Base-by-base conservation (phyloP, 2,888 invertebrate genomes). In the Drosophila nigricruria region DNA sequence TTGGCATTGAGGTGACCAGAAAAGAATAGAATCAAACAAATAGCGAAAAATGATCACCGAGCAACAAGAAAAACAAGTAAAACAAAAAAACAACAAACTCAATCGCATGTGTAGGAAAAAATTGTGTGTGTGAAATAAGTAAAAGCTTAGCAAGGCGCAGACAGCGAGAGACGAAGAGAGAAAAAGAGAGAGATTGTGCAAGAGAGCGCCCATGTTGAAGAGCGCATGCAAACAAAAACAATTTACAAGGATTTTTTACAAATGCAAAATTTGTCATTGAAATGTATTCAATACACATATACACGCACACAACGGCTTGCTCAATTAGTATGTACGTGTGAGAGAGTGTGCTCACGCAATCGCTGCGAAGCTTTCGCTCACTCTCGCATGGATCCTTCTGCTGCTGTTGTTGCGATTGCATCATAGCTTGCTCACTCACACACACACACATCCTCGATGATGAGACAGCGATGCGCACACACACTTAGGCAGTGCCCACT, bases 1-100 rank as follows among this genome's bases (percentile, higher is more conserved):
- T 88, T 86, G 86, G 86, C 89, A 82, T 77, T 83, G 88, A 88
- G 88, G 80, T 87, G 86, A 75, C 82, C 82, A 88, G 88, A 83
- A 83, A 77, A 83, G 66, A 79, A 77, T 70, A 74, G 60, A 87
- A 84, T 84, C 83, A 82, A 89, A 79, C 70, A 88, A 78, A 77
- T 71, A 77, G 59, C 86, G 88, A 88, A 90, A 88, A 88, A 78
- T 86, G 88, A 87, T 89, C 87, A 81, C 85, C 70, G 52, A 20
- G 27, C 14, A 43, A 56, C 47, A 40, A 59, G 54, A 40, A 40
- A 61, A 61, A 38, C 70, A 63, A 66, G 42, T 68, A 62, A 68
- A 30, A 14, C 25, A 47, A 47, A 47, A 43, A 63, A 78, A 67
- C 53, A 57, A 47, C 59, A 63, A 58, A 66, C 45, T 27, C 16